Conservation (phyloP, 2,113 vertebrate species). For the Otocyon megalotis region DNA sequence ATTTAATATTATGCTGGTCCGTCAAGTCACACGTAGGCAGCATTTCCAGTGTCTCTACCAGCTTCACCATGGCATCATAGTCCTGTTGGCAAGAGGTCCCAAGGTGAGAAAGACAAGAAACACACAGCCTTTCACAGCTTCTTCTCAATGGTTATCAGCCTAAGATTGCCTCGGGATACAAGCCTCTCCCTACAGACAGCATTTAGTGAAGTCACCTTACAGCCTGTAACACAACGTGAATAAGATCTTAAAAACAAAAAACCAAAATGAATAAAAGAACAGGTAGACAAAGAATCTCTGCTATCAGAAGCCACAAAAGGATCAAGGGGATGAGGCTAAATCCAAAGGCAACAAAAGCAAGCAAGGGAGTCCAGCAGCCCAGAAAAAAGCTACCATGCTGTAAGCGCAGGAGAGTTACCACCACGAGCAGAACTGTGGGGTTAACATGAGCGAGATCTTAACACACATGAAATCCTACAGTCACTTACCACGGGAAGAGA, state of each 20-base stretch:
- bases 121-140: background rate
- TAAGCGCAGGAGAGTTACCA: background rate
- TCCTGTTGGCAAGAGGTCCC: slow-evolving; percentile 88
- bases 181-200: background rate
- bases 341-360: background rate
- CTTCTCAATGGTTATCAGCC: slow-evolving; percentile 42
- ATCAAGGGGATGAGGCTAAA: background rate
- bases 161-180: background rate
- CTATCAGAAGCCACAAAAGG: background rate
- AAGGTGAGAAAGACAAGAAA: slow-evolving; percentile 54
- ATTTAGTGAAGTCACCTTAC: slow-evolving; percentile 26
- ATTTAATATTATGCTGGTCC: slow-evolving; percentile 97
- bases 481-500: background rate
- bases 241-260: background rate
- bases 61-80: slow-evolving; percentile 97
- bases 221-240: background rate
- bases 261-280: background rate
- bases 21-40: slow-evolving; percentile 96
- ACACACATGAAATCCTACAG: background rate
- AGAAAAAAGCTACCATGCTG: background rate
- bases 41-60: slow-evolving; percentile 96
- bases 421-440: background rate
- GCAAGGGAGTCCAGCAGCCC: background rate
- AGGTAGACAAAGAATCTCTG: slow-evolving; percentile 41
- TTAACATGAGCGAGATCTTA: background rate